Percentiles rank a stretch among this genome's conserved stretches.
Evolutionary conservation across 2,888 invertebrate species (phyloP).

Genomic region (Agrotis segetum): DNA sequence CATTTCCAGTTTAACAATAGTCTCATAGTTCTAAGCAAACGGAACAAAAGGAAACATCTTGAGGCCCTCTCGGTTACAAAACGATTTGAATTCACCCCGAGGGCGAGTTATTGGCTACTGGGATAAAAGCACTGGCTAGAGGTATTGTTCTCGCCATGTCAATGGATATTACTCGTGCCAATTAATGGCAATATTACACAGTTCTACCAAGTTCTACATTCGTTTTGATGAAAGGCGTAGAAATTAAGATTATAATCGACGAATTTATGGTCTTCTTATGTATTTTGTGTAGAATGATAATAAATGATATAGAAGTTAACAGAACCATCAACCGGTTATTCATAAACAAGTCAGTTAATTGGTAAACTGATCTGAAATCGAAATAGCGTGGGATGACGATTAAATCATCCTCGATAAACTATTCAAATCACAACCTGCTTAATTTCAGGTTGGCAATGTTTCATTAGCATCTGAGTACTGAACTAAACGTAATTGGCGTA

Average conservation of each 20-base stretch:
- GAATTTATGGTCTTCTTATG: not conserved
- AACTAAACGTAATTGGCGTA: conserved; percentile 30
- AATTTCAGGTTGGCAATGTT: conserved; percentile 21
- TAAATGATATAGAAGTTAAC: no score
- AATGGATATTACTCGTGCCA: conserved; percentile 4
- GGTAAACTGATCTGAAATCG: not conserved
- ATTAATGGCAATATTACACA: conserved; percentile 8
- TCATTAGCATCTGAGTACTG: conserved; percentile 45
- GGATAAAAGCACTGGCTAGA: conserved; percentile 20
- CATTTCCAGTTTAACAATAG: conserved; percentile 43
- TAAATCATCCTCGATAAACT: conserved; percentile 12
- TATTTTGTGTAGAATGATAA: no score
- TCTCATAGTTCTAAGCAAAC: conserved; percentile 28
- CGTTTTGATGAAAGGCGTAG: not conserved
- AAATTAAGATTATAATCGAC: not conserved
- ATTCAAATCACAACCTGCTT: conserved; percentile 17
- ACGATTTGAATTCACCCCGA: conserved; percentile 24
- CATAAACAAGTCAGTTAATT: not conserved
- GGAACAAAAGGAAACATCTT: conserved; percentile 48
- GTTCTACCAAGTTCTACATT: not conserved
- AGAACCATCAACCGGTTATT: not conserved
- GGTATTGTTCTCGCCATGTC: conserved; percentile 33
- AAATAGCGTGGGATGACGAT: not conserved
- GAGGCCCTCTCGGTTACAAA: conserved; percentile 31
- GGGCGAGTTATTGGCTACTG: conserved; percentile 33